Percentiles rank a stretch among this genome's conserved stretches.
Evolutionary conservation across 53 echinoderm and acorn worm species (phyloP).

Genomic region (Pentamera pediparva): DNA sequence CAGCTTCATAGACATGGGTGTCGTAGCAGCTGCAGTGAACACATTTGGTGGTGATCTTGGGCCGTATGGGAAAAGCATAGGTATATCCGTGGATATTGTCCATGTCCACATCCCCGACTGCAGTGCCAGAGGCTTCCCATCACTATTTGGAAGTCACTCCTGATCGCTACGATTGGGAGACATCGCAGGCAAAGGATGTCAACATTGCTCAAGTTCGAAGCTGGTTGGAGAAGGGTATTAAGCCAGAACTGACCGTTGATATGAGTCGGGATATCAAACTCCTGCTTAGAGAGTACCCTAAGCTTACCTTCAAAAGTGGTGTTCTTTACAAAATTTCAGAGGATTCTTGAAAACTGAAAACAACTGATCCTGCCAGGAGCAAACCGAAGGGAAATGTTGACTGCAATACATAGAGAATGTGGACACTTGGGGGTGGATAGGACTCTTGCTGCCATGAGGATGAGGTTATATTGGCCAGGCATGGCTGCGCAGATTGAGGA

Average conservation of each 20-base stretch:
- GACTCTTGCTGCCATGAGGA: neutral
- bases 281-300: conserved; percentile 9
- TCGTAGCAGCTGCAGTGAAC: neutral
- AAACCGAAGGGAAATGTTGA: conserved; percentile 8
- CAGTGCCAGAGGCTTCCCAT: conserved; percentile 7
- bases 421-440: conserved; percentile 38
- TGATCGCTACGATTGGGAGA: conserved; percentile 24
- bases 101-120: conserved; percentile 25
- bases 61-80: neutral
- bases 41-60: neutral
- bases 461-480: conserved; percentile 37
- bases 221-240: neutral
- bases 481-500: neutral
- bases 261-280: neutral
- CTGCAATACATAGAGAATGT: conserved; percentile 11
- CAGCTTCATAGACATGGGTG: neutral
- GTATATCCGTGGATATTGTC: conserved; percentile 20
- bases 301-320: conserved; percentile 16
- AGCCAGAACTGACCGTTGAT: neutral
- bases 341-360: neutral
- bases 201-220: neutral
- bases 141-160: neutral
- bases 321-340: conserved; percentile 7
- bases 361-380: conserved; percentile 41
- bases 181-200: conserved; percentile 31